These are phyloP conservation scores for Panopea generosa DNA, from an alignment of 2,888 invertebrate species.

Conservation along the genomic window DNA sequence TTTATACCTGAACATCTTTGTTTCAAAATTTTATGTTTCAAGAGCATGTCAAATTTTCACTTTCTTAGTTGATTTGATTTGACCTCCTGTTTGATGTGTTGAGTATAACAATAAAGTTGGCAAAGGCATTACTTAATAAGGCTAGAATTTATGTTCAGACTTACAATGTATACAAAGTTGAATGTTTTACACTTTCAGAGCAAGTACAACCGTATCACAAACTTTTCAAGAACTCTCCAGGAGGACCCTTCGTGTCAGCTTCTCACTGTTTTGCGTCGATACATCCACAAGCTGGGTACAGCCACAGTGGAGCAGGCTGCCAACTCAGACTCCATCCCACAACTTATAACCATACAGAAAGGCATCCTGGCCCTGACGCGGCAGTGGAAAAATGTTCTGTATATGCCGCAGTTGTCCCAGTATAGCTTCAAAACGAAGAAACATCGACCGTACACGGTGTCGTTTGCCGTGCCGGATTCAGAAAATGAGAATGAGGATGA, in stretches of 20 bases:
- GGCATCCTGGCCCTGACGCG: constrained; percentile 98
- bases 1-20: too few relatives aligned
- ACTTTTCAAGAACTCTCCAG: constrained; percentile 94
- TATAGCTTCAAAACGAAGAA: constrained; percentile 91
- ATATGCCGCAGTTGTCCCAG: constrained; percentile 95
- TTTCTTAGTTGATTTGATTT: too few relatives aligned
- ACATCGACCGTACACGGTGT: constrained; percentile 91
- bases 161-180: too few relatives aligned
- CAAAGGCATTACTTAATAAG: too few relatives aligned
- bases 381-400: constrained; percentile 98
- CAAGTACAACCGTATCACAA: constrained; percentile 93
- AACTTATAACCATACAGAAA: constrained; percentile 94
- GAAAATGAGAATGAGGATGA: constrained; percentile 55
- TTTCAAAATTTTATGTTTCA: too few relatives aligned
- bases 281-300: constrained; percentile 90
- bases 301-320: constrained; percentile 93
- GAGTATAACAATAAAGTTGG: too few relatives aligned
- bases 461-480: constrained; percentile 90
- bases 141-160: too few relatives aligned
- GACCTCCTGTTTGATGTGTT: too few relatives aligned
- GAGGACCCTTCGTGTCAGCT: constrained; percentile 98
- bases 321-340: constrained; percentile 93
- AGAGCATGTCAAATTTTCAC: too few relatives aligned
- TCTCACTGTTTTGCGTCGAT: constrained; percentile 94
- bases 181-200: constrained; percentile 88